These are phyloP conservation scores for Platysternon megacephalum DNA, from an alignment of 2,113 vertebrate species.

Conservation along the genomic window DNA sequence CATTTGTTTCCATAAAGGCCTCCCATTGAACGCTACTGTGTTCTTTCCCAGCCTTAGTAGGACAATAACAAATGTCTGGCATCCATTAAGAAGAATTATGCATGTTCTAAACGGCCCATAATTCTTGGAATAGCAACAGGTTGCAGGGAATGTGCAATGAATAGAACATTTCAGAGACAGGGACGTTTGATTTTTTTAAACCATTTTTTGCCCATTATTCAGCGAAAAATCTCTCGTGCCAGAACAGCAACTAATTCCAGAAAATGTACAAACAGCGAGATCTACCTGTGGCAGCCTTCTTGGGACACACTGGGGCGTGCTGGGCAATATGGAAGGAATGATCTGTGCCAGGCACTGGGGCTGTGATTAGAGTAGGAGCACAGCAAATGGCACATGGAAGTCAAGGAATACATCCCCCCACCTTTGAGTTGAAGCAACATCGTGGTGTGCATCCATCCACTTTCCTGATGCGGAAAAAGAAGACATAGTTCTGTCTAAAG, in stretches of 20 bases:
- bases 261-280: neutral
- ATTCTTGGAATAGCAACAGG: neutral
- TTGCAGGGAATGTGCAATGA: no score
- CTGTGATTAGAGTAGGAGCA: neutral
- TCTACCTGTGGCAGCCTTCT: accelerated
- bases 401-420: neutral
- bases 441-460: neutral
- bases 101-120: accelerated
- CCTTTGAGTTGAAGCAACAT: neutral
- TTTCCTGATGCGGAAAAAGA: neutral
- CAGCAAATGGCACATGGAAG: neutral
- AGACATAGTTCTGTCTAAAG: neutral
- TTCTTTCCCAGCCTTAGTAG: neutral
- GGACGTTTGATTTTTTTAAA: neutral
- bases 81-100: accelerated
- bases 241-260: neutral
- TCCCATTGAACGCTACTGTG: accelerated
- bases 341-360: neutral
- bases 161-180: accelerated
- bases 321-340: neutral
- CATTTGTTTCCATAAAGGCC: neutral
- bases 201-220: neutral
- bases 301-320: neutral
- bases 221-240: neutral
- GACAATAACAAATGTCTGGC: neutral